phyloP scores from a whole-genome alignment of 2,888 invertebrate species.

The Scrobipalpa costella region DNA sequence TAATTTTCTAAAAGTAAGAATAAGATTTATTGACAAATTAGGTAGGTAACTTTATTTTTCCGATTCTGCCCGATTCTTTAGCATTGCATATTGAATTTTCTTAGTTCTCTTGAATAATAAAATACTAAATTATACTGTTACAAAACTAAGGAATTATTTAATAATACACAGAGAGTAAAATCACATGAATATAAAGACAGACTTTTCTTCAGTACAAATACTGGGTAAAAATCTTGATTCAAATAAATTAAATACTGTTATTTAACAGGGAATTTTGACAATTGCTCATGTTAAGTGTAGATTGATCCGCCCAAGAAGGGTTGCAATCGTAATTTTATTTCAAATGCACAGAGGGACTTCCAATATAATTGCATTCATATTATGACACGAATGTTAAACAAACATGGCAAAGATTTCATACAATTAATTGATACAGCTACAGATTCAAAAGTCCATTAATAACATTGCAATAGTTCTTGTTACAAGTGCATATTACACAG shows the following conservation, averaged over 20 bases:
- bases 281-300: too few species aligned
- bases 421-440: not conserved
- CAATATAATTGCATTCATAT: not conserved
- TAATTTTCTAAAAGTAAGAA: conserved; percentile 6
- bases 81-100: not conserved
- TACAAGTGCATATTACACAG: conserved; percentile 21
- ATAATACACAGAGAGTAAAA: not conserved
- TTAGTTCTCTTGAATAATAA: not conserved
- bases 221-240: too few species aligned
- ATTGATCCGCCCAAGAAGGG: too few species aligned
- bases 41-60: not conserved
- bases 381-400: not conserved
- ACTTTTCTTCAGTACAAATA: not conserved
- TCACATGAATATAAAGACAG: not conserved
- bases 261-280: too few species aligned
- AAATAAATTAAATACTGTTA: too few species aligned
- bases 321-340: too few species aligned
- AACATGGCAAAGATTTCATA: not conserved
- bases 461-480: not conserved
- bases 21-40: not conserved
- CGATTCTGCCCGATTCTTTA: not conserved
- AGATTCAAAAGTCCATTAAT: not conserved
- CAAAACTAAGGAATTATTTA: not conserved
- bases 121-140: not conserved
- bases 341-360: too few species aligned